Evolutionary conservation across 2,113 vertebrate genomes (phyloP), one percentile per base, ranked within the genome.

Genomic region (Poeciliopsis turrubarensis): DNA sequence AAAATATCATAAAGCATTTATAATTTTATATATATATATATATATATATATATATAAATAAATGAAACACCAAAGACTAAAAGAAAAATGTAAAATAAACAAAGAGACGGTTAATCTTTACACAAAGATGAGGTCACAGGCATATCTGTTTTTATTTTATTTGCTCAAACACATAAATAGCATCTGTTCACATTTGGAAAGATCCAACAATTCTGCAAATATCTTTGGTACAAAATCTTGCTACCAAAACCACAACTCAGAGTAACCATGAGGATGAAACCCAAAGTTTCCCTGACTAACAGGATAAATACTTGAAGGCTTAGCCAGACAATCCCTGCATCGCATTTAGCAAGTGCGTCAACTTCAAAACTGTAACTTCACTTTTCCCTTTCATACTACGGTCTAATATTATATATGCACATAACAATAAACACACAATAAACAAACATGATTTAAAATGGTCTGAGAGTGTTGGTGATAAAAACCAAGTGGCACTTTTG

Each of bases 121-220:
- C 51, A 57, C 51, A 57, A 57, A 57, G 25, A n/a, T 57, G 22
- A 57, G 8, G 51, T 57, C 51, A 6, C 44, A 19, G 0, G 15
- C 17, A 57, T 57, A 3, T 9, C 8, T n/a, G 17, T 72, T 27
- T 83, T 76, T 6, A 44, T 76, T 79, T 68, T n/a, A 65, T 73
- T 57, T 81, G 34, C 69, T 89, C 22, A 67, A 44, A 66, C 44
- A 44, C 80, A 84, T 71, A 77, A 80, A 74, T 77, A 87, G 75
- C 17, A 78, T 26, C 5, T n/a, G 37, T 4, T 61, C 13, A 44
- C 25, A 10, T 67, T 70, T 61, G 27, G 30, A 44, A 26, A 9
- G 68, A 60, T 41, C 7, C 61, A 54, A 68, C 26, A 32, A 31
- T 65, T 70, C 44, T 29, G 27, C 66, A 11, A 32, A 60, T 29